Evolutionary conservation across 1,140 invertebrate genomes (phyloP).

Genomic region (Eciton burchellii): DNA sequence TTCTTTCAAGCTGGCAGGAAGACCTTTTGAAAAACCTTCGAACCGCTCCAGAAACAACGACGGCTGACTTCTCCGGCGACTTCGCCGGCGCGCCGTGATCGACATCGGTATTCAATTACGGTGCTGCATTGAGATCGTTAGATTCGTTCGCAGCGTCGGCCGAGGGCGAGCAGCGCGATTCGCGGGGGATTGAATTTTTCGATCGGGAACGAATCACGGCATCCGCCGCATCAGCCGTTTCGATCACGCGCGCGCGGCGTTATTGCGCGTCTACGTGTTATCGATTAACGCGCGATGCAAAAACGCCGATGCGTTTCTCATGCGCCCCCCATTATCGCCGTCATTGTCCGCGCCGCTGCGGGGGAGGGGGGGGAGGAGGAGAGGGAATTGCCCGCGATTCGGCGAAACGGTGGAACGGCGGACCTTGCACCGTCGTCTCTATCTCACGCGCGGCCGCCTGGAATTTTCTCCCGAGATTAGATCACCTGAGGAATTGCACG

Average conservation of each 20-base stretch:
- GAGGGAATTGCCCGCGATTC: not conserved
- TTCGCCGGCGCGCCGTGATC: constrained; percentile 11
- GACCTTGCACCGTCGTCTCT: not conserved
- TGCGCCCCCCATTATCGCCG: no score
- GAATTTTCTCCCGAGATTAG: constrained; percentile 38
- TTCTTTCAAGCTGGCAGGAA: constrained; percentile 39
- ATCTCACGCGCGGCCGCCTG: constrained; percentile 30
- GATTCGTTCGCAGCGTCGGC: not conserved
- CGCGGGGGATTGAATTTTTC: not conserved
- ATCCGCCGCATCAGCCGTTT: not conserved
- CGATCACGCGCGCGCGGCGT: no score
- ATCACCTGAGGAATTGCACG: constrained; percentile 30
- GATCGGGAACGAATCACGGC: not conserved
- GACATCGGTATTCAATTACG: constrained; percentile 3
- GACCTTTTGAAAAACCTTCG: constrained; percentile 45
- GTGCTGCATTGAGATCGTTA: not conserved
- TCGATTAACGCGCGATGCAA: not conserved
- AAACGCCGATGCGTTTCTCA: not conserved
- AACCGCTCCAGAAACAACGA: constrained; percentile 22
- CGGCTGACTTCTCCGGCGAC: constrained; percentile 12
- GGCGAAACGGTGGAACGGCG: not conserved
- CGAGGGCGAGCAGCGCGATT: not conserved
- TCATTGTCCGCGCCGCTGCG: not conserved
- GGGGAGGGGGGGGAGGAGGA: no score
- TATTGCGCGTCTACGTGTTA: no score